Evolutionary conservation across 2,797 vertebrate species (phyloP), one percentile per base, ranked within the genome.

Genomic region (Gallinago nigripennis): DNA sequence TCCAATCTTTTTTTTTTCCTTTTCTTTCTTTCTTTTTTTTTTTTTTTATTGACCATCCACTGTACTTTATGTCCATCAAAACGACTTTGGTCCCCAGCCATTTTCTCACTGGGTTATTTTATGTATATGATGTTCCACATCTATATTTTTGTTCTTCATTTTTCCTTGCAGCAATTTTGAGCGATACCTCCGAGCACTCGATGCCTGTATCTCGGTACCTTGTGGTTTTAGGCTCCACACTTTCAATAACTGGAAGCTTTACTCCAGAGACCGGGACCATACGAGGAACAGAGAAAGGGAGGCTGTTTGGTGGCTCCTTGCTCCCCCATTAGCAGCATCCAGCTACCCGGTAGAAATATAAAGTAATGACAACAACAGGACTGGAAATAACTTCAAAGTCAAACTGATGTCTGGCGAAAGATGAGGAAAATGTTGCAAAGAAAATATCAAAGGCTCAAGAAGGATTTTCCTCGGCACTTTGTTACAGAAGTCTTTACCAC

Each of bases 181-280:
- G 80, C 12, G 8, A 21, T 43, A 7, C 54, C 68, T 43, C 11
- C 15, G 4, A 46, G 57, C 30, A 1, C 12, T 7, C 14, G 60
- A 23, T 23, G 33, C 87, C 69, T 19, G 16, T 9, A 35, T 68
- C 63, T 77, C 57, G 79, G 27, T 75, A 41, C 53, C 79, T 48
- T 21, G 27, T 41, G 60, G n/a, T 39, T 70, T 24, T 27, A 53
- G 87, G 18, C 48, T 12, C 4, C 39, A 6, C 19, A 14, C 27
- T 61, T 95, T 78, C 83, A 82, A 33, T 92, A 92, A 85, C 90
- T 71, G 84, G 85, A 76, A 90, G 90, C 16, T 78, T 70, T 12
- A 20, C 77, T 54, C 14, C 30, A 2, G 82, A 58, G 45, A 81
- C 30, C 13, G 51, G 86, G 82, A 60, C 53, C 23, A 10, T 2